Base-by-base conservation (phyloP, 2,888 invertebrate genomes). In the Choristoneura rosaceana region DNA sequence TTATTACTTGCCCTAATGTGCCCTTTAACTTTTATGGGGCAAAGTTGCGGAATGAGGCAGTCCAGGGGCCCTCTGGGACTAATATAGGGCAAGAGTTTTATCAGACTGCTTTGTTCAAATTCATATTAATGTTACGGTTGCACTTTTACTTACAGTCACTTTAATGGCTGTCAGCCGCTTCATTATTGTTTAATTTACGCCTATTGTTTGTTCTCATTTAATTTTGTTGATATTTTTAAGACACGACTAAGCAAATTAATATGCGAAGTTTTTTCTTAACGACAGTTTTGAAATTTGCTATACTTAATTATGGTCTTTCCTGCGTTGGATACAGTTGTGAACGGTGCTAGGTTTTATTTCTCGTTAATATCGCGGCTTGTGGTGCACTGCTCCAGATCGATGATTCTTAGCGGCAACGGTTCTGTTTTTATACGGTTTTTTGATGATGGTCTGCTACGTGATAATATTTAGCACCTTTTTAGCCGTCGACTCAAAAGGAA, bases 21-120 rank as follows among this genome's bases (percentile, higher is more conserved):
- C 88, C 90, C 92, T 91, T 92, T 93, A 93, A 92, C 92, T 93
- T 93, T 94, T 93, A 93, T 91, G 92, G 90, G 83, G 76, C 79
- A 81, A 92, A 93, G 89, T 93, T 93, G 82, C 77, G 87, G 83
- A 92, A 91, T 89, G 88, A 88, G 84, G 80, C 80, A 81, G 78
- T 74, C 78, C 75, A 73, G 76, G 75, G 77, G 82, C 82, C 86
- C 77, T 84, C 77, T 76, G 89, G 89, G 91, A 88, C 88, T 90
- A 89, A 92, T 90, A 87, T 89, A 88, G 85, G 88, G 83, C 84
- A 82, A 78, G 84, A 90, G 89, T 91, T 92, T 92, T 91, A 91
- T 91, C 89, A 87, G 87, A 75, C 78, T 81, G 83, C 86, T 87
- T 85, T 83, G 84, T 83, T 87, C 87, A 87, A 89, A 88, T 87